A percentile compares a stretch with the other conserved stretches of the same genome.
Evolutionary conservation across 2,888 invertebrate species (phyloP).

Genomic region (Falcaria lacertinaria): DNA sequence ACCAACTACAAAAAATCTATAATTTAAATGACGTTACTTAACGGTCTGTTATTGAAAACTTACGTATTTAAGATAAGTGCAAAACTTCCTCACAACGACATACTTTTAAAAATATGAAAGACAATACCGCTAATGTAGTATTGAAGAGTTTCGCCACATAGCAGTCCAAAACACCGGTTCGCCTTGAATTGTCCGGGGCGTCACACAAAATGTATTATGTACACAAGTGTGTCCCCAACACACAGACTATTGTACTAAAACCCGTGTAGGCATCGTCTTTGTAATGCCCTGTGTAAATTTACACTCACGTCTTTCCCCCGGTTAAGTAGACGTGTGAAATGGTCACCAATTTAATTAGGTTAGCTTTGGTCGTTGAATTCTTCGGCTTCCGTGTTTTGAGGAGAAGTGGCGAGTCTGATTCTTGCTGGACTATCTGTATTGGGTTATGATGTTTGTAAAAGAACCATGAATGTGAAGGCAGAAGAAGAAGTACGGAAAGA

Average conservation of each 20-base stretch:
- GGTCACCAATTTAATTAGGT: neutral
- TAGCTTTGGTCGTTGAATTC: neutral
- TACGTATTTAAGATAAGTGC: too few species aligned
- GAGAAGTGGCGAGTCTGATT: too few species aligned
- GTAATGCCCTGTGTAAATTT: conserved; percentile 1
- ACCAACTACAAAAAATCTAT: too few species aligned
- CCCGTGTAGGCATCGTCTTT: conserved; percentile 1
- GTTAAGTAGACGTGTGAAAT: neutral
- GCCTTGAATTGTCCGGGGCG: conserved; percentile 20
- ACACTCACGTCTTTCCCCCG: neutral
- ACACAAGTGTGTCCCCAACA: conserved; percentile 19
- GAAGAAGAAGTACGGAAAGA: too few species aligned
- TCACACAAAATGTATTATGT: conserved; percentile 17
- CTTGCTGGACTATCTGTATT: too few species aligned
- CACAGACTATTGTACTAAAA: conserved; percentile 4
- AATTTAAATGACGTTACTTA: too few species aligned
- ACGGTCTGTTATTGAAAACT: too few species aligned
- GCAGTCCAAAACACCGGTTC: conserved; percentile 12
- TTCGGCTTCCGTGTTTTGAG: too few species aligned
- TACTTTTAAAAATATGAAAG: too few species aligned
- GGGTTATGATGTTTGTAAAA: too few species aligned
- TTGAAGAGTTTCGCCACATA: conserved; percentile 13
- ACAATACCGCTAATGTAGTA: neutral
- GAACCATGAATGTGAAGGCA: too few species aligned
- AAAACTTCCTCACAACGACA: too few species aligned